Evolutionary conservation across 2,113 vertebrate genomes (phyloP).

Genomic region (Herpailurus yagouaroundi): DNA sequence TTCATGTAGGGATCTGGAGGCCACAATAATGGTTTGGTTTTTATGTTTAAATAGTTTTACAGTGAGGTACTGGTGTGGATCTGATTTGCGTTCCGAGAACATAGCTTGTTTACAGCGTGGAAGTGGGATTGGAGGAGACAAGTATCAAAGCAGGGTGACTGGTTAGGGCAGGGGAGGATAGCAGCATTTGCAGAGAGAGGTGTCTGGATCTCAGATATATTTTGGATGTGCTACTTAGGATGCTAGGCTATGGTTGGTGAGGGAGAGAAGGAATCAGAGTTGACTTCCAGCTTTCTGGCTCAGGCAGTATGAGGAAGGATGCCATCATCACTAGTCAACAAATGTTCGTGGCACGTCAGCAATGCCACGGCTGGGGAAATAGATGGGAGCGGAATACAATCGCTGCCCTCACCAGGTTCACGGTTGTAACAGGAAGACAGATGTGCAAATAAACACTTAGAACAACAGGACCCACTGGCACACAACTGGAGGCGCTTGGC

Average conservation of each 20-base stretch:
- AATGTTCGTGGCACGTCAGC: fast-evolving
- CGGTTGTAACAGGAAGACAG: not conserved
- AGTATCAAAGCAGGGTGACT: fast-evolving
- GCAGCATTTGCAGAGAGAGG: not conserved
- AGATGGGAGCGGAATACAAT: fast-evolving
- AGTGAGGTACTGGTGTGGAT: not conserved
- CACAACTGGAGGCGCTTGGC: not conserved
- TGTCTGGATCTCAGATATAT: not conserved
- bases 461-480: not conserved
- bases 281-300: not conserved
- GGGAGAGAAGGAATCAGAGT: not conserved
- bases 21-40: not conserved
- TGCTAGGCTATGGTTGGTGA: not conserved
- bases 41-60: not conserved
- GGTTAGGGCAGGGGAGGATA: fast-evolving
- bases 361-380: no score
- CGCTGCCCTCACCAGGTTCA: not conserved
- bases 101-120: not conserved
- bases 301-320: not conserved
- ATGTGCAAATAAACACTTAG: not conserved
- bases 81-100: not conserved
- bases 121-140: not conserved
- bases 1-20: no score
- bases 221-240: not conserved
- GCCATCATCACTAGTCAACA: fast-evolving